Percentiles rank a stretch among this genome's conserved stretches.
These are phyloP conservation scores for Trichonephila clavipes DNA, from an alignment of 1,140 invertebrate species.

Conservation along the genomic window DNA sequence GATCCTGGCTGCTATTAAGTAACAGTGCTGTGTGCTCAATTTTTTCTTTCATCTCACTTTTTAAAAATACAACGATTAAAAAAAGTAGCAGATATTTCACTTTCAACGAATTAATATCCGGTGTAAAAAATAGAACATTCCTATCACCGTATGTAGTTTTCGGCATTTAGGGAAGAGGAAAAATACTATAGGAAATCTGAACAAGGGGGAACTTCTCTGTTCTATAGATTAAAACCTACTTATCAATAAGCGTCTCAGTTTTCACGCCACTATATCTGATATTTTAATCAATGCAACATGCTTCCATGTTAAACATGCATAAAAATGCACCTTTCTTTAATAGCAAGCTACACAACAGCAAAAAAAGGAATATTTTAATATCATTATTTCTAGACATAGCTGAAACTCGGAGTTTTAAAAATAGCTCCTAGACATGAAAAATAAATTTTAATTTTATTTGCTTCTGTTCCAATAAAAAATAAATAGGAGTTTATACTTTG, in stretches of 20 bases:
- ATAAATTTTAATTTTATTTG: too few species aligned
- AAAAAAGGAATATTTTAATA: background rate
- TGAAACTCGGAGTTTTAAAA: background rate
- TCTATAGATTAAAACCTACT: background rate
- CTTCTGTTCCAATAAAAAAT: too few species aligned
- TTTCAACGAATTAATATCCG: background rate
- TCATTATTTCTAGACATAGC: background rate
- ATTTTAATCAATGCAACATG: background rate
- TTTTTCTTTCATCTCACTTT: background rate
- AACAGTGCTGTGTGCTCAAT: constrained; percentile 24
- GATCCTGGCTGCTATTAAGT: constrained; percentile 5
- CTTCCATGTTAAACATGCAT: background rate
- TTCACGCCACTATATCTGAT: background rate
- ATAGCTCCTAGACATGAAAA: too few species aligned
- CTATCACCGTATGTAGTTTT: background rate
- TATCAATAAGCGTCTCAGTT: background rate
- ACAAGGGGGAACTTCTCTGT: background rate
- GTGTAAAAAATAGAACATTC: background rate
- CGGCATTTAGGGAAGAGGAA: background rate
- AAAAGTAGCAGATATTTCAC: background rate
- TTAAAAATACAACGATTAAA: background rate
- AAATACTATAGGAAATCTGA: too few species aligned
- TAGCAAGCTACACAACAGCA: background rate
- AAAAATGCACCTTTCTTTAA: background rate
- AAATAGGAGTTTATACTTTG: too few species aligned